Evolutionary conservation across 2,888 invertebrate genomes (phyloP), one percentile per base, ranked within the genome.

Genomic region (Hypolimnas misippus): DNA sequence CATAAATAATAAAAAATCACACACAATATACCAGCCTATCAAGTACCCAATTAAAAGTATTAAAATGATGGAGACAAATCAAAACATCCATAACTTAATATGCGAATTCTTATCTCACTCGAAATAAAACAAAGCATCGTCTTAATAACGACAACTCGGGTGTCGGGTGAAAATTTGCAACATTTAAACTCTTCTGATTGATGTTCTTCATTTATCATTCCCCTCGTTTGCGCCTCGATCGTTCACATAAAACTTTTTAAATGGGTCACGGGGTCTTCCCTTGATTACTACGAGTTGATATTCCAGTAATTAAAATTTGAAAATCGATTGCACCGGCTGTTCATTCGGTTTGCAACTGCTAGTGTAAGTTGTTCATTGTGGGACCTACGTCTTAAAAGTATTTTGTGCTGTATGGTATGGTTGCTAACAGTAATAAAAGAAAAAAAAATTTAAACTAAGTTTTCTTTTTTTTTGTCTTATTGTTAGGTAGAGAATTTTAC

Each of bases 141-240:
- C 77, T 80, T 78, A 76, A 78, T 77, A 77, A 75, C 74, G 82
- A 81, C 82, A 84, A 79, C 73, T 81, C 46, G 21, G 21, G 71
- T 67, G 68, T 79, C 77, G 81, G 81, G 81, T 81, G 88, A 84
- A 86, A 87, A 88, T 90, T 90, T 85, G 90, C 89, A 89, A 86
- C 89, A 88, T 85, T 89, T 86, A 86, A 86, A 86, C 85, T 88
- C 83, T 77, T 81, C 86, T 91, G 91, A 92, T 91, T 89, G 90
- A 92, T 92, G 92, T 80, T 79, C 74, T 82, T 82, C 90, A 91
- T 92, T 91, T 90, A 91, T 92, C 90, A 91, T 81, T 84, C 87
- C 89, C 89, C 90, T 90, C 84, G 83, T 85, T 87, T 78, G 75
- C 66, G 73, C 72, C 71, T 75, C 72, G 75, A 72, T 73, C 71